phyloP scores from a whole-genome alignment of 1,140 invertebrate genomes.

The Agrypnia vestita region DNA sequence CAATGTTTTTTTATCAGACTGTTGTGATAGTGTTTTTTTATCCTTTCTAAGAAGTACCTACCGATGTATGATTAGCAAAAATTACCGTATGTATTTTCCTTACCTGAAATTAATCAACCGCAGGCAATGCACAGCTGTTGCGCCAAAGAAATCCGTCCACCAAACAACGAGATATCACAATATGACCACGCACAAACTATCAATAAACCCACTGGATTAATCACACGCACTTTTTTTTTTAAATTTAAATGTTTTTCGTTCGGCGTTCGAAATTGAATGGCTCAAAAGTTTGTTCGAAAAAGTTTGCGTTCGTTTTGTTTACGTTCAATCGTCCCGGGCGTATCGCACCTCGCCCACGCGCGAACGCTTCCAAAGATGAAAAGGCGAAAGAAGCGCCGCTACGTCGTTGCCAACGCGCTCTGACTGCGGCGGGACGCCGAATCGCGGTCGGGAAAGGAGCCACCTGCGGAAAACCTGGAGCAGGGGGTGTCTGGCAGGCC shows the following conservation, averaged over 20 bases:
- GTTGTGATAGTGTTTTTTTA: too few species aligned
- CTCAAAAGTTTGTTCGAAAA: not conserved
- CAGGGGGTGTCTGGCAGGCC: not conserved
- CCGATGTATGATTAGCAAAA: too few species aligned
- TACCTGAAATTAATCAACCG: conserved; percentile 30
- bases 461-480: not conserved
- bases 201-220: not conserved
- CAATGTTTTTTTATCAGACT: too few species aligned
- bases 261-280: not conserved
- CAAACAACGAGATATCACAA: conserved; percentile 5
- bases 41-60: too few species aligned
- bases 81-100: not conserved
- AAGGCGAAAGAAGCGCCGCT: conserved; percentile 6
- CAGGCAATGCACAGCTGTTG: not conserved
- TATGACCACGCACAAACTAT: conserved; percentile 20
- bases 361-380: not conserved
- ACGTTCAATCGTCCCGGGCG: conserved; percentile 27
- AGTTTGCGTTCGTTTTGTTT: conserved; percentile 23
- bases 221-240: conserved; percentile 25
- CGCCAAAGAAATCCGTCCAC: conserved; percentile 6
- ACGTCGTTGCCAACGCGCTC: conserved; percentile 30
- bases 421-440: not conserved
- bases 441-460: conserved; percentile 1
- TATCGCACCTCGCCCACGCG: conserved; percentile 12
- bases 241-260: not conserved